phyloP scores from a whole-genome alignment of 1,140 invertebrate genomes.

The Drosophila mayri region DNA sequence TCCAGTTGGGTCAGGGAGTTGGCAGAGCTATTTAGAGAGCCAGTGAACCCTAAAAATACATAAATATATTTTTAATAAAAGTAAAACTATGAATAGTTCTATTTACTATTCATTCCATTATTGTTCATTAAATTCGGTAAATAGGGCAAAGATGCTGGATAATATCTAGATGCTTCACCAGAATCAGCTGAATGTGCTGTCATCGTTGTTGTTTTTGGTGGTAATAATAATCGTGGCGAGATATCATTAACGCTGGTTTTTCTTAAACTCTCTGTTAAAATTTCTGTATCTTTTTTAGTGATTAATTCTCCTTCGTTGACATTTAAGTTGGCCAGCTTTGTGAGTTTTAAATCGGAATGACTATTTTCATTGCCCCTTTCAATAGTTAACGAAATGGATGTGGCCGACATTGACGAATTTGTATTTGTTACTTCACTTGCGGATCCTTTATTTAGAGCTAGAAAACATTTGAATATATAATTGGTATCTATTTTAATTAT shows the following conservation, averaged over 20 bases:
- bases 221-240: conserved; percentile 13
- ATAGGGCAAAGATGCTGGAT: conserved; percentile 44
- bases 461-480: neutral
- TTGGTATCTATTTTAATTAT: neutral
- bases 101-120: conserved; percentile 58
- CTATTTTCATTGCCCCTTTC: conserved; percentile 60
- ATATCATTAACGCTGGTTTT: conserved; percentile 36
- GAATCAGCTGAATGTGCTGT: conserved; percentile 32
- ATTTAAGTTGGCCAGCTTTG: conserved; percentile 16
- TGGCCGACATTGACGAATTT: conserved; percentile 25
- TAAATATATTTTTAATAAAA: neutral
- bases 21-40: conserved; percentile 19
- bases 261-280: conserved; percentile 54
- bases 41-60: conserved; percentile 31
- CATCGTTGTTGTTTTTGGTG: conserved; percentile 7
- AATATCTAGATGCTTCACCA: conserved; percentile 24
- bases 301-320: conserved; percentile 18
- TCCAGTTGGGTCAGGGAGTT: conserved; percentile 55
- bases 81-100: neutral
- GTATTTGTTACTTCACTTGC: conserved; percentile 21
- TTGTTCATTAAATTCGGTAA: conserved; percentile 41
- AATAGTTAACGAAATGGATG: conserved; percentile 32
- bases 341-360: conserved; percentile 44
- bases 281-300: conserved; percentile 26
- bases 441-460: neutral